phyloP scores from a whole-genome alignment of 1,140 invertebrate genomes.

The Bactericera cockerelli region DNA sequence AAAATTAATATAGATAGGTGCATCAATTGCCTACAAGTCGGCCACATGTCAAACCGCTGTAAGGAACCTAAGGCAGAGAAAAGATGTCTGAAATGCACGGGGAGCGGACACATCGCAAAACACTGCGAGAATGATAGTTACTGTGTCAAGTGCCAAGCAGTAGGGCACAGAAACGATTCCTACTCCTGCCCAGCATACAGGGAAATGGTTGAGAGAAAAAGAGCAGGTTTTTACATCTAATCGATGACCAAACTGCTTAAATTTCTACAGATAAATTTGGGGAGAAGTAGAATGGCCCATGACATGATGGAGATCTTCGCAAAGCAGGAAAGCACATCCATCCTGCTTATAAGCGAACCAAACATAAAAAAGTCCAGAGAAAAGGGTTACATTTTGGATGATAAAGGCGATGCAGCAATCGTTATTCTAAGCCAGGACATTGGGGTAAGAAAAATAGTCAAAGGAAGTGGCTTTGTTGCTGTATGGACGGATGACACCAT shows the following conservation, averaged over 20 bases:
- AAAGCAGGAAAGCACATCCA: too few relatives aligned
- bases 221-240: too few relatives aligned
- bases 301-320: constrained; percentile 23
- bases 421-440: too few relatives aligned
- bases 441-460: too few relatives aligned
- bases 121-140: background rate
- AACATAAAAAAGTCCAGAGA: too few relatives aligned
- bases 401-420: too few relatives aligned
- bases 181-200: background rate
- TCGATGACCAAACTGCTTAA: too few relatives aligned
- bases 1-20: background rate
- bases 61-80: background rate
- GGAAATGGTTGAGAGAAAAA: background rate
- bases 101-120: background rate
- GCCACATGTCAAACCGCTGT: background rate
- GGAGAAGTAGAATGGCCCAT: constrained; percentile 24
- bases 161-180: background rate
- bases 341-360: too few relatives aligned
- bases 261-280: too few relatives aligned
- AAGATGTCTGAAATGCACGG: background rate
- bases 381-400: too few relatives aligned
- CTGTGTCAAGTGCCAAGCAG: background rate
- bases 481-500: background rate
- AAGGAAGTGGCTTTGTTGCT: background rate
- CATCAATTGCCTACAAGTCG: background rate